phyloP scores from a whole-genome alignment of 92 coral and sea anemone species.

The Pocillopora meandrina region DNA sequence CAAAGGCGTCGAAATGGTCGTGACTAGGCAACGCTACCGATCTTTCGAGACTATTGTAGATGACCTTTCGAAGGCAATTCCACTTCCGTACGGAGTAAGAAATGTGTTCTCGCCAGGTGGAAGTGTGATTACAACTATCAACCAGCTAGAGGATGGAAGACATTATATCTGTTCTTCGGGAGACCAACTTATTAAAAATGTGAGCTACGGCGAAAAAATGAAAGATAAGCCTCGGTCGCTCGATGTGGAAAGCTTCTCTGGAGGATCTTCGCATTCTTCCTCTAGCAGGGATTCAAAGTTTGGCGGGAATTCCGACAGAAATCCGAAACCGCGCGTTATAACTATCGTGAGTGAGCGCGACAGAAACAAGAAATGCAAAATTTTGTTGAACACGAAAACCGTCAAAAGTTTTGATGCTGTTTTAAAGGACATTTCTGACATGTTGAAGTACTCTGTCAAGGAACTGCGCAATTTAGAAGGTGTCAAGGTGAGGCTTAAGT shows the following conservation, averaged over 20 bases:
- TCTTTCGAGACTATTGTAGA: constrained; percentile 74
- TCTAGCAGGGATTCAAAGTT: constrained; percentile 49
- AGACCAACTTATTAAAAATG: constrained; percentile 72
- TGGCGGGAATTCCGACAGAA: constrained; percentile 34
- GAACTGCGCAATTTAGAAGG: constrained; percentile 67
- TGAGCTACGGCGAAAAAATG: constrained; percentile 54
- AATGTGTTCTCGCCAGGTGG: constrained; percentile 72
- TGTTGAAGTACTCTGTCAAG: constrained; percentile 68
- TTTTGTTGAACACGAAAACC: constrained; percentile 78
- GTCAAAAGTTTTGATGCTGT: constrained; percentile 74
- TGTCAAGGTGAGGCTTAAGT: constrained; percentile 51
- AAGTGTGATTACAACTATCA: constrained; percentile 49
- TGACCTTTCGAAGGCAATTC: constrained; percentile 75
- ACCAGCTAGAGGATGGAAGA: constrained; percentile 73
- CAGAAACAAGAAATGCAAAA: constrained; percentile 63
- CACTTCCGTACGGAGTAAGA: constrained; percentile 87
- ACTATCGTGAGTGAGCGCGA: constrained; percentile 61
- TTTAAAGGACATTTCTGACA: constrained; percentile 80
- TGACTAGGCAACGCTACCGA: constrained; percentile 74
- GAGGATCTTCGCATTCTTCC: constrained; percentile 52
- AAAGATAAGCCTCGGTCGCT: constrained; percentile 34
- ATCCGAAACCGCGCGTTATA: constrained; percentile 72
- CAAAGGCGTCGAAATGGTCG: constrained; percentile 68
- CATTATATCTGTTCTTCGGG: constrained; percentile 85
- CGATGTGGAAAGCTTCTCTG: constrained; percentile 45